Conservation (phyloP, 2,888 invertebrate species). For the Cremastinae sp. region DNA sequence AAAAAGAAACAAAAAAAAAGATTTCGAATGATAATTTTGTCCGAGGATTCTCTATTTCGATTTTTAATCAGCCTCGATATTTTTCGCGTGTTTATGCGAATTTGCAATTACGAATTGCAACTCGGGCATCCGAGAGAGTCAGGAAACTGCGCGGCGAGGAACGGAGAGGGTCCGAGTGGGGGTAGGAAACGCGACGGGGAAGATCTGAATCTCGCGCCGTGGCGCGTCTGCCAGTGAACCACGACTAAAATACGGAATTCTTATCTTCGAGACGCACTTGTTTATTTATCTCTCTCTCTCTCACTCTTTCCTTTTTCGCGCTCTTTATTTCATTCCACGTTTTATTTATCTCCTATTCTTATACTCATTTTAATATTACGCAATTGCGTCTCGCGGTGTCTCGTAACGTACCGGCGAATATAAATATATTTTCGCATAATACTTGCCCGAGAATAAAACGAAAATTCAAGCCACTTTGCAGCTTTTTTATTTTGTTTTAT, state of each 20-base stretch:
- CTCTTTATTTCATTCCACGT: constrained; percentile 55
- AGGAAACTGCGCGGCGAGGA: constrained; percentile 43
- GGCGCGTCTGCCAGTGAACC: constrained; percentile 32
- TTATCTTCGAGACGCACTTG: constrained; percentile 54
- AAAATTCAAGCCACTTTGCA: too few relatives aligned
- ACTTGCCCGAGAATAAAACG: too few relatives aligned
- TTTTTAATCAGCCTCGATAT: neutral
- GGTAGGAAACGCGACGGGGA: constrained; percentile 54
- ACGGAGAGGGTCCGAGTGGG: constrained; percentile 36
- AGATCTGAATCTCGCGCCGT: constrained; percentile 52
- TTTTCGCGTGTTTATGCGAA: neutral
- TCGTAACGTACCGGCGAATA: constrained; percentile 66
- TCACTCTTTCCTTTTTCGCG: constrained; percentile 45
- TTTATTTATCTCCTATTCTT: constrained; percentile 58
- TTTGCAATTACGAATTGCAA: neutral
- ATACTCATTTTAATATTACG: constrained; percentile 76
- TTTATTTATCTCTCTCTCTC: constrained; percentile 70
- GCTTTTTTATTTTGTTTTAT: too few relatives aligned
- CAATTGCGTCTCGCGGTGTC: constrained; percentile 63
- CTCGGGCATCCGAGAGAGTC: constrained; percentile 4
- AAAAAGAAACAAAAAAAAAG: too few relatives aligned
- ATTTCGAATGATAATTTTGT: too few relatives aligned
- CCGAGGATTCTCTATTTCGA: too few relatives aligned
- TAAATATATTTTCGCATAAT: too few relatives aligned
- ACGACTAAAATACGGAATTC: constrained; percentile 43